Evolutionary conservation across 2,888 invertebrate genomes (phyloP).

Genomic region (Lasioglossum malachurum): DNA sequence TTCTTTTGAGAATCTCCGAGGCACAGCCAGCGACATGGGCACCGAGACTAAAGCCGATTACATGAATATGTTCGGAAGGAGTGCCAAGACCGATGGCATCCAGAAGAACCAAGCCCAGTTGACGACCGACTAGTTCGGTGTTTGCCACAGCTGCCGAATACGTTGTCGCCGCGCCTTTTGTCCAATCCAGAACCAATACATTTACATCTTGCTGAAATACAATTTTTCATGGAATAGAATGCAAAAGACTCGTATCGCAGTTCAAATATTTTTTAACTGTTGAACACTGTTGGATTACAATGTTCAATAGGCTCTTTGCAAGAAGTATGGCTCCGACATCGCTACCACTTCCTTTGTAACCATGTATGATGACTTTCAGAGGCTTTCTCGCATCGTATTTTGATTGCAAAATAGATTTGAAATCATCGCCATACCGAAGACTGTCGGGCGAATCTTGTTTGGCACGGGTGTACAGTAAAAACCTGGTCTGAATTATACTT

Average conservation of each 20-base stretch:
- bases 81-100: slow-evolving; percentile 85
- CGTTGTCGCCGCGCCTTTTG: slow-evolving; percentile 86
- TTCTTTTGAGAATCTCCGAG: slow-evolving; percentile 86
- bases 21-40: slow-evolving; percentile 88
- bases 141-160: slow-evolving; percentile 87
- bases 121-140: slow-evolving; percentile 87
- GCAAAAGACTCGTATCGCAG: neutral
- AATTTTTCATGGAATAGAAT: neutral
- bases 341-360: slow-evolving; percentile 87
- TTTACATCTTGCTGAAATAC: slow-evolving; percentile 86
- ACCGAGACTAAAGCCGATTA: slow-evolving; percentile 88
- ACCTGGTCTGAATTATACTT: slow-evolving; percentile 86
- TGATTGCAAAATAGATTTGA: slow-evolving; percentile 84
- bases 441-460: slow-evolving; percentile 83
- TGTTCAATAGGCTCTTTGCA: slow-evolving; percentile 85
- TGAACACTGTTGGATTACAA: slow-evolving; percentile 80
- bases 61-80: slow-evolving; percentile 85
- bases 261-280: neutral
- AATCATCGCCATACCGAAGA: slow-evolving; percentile 85
- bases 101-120: slow-evolving; percentile 86
- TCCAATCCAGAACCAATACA: slow-evolving; percentile 87
- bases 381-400: slow-evolving; percentile 84
- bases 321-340: slow-evolving; percentile 85
- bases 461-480: slow-evolving; percentile 85
- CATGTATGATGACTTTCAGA: slow-evolving; percentile 87